Evolutionary conservation across 1,140 invertebrate species (phyloP), one percentile per base, ranked within the genome.

Genomic region (Hirudo medicinalis): DNA sequence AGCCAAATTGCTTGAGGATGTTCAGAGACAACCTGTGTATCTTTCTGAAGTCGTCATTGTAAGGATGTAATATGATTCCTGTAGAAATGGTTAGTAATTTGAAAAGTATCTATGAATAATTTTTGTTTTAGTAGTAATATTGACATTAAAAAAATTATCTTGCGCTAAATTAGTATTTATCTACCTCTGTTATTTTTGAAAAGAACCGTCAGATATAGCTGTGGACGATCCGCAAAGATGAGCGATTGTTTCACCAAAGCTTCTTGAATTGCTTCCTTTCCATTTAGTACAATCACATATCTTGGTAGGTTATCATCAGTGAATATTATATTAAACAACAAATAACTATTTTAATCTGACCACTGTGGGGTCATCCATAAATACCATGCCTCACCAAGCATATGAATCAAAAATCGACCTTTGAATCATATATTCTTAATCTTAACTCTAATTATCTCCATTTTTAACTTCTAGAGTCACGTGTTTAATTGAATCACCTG

Each of bases 191-290:
- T 0, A 11, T 49, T 17, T 17, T 49, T 11, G 20, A 63, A 22
- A 63, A 0, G 19, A 8, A 15, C 20, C 0, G 8, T 13, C 20
- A 63, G 22, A 63, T 63, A 63, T 13, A 63, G 15, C 57, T 25
- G 22, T 15, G 57, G 57, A n/a, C 67, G 67, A 68, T 40, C 36
- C 36, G 67, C 25, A 40, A 68, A 68, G 2, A 22, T 29, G 15
- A 68, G 27, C 36, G 67, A 29, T 5, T 68, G 67, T 43, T 68
- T 68, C 27, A 68, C 27, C 67, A 68, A 68, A 43, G 67, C 67
- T 36, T 68, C 67, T 11, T 43, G 67, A 29, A 68, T 40, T 36
- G 27, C 19, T 68, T 68, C 20, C n/a, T 25, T 29, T 22, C 67
- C 67, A 19, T 68, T 68, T 27, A 68, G 36, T 27, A 68, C 25